These are phyloP conservation scores for Anabas testudineus DNA, from an alignment of 2,797 vertebrate species.

Conservation along the genomic window DNA sequence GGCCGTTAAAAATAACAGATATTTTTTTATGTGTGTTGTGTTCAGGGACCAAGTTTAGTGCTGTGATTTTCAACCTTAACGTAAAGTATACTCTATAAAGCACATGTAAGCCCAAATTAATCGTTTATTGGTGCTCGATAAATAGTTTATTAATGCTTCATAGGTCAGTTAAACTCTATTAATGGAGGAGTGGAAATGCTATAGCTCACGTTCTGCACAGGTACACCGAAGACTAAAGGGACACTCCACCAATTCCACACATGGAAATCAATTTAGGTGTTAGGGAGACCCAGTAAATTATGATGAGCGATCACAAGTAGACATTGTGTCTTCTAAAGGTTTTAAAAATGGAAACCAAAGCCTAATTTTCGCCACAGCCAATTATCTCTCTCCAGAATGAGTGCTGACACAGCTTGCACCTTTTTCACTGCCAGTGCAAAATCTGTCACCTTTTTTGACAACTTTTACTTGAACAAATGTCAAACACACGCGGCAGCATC, in stretches of 20 bases:
- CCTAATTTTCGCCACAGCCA: not conserved
- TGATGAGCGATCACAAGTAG: not conserved
- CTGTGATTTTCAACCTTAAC: not conserved
- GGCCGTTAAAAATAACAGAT: slow-evolving; percentile 2
- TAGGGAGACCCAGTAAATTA: not conserved
- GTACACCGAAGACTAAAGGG: not conserved
- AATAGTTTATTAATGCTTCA: not conserved
- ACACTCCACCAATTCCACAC: not conserved
- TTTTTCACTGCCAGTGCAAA: slow-evolving; percentile 13
- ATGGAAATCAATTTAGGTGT: not conserved
- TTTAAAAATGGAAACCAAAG: not conserved
- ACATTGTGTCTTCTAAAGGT: not conserved
- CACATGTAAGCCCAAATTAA: no score
- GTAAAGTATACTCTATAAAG: no score
- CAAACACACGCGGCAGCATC: not conserved
- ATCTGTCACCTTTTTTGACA: not conserved
- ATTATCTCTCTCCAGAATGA: slow-evolving; percentile 1
- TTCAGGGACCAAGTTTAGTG: not conserved
- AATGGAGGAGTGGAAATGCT: not conserved
- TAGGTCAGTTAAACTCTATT: not conserved
- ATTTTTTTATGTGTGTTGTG: not conserved
- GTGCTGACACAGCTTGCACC: not conserved
- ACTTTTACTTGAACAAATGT: slow-evolving; percentile 3
- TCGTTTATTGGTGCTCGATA: not conserved
- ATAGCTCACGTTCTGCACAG: not conserved